Evolutionary conservation across 2,888 invertebrate genomes (phyloP).

Genomic region (Epicampocera succincta): DNA sequence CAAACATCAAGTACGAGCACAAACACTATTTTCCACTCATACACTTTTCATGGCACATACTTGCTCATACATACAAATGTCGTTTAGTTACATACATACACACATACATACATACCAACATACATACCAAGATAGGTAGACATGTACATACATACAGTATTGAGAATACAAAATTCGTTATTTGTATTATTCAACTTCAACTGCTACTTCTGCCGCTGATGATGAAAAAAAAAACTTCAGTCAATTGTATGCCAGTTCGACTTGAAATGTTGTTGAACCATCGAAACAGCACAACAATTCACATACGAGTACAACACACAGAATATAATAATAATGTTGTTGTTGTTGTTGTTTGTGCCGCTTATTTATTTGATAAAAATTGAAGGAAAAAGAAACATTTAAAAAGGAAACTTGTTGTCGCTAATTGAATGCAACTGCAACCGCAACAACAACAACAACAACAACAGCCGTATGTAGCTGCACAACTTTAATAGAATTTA

Average conservation of each 20-base stretch:
- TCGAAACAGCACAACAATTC: constrained; percentile 50
- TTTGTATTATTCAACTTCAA: constrained; percentile 33
- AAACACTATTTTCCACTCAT: constrained; percentile 28
- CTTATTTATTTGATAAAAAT: constrained; percentile 66
- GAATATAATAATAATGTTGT: constrained; percentile 25
- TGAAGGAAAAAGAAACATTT: constrained; percentile 69
- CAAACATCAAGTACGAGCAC: constrained; percentile 53
- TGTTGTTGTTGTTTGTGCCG: constrained; percentile 48
- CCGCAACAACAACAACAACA: constrained; percentile 53
- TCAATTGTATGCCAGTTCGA: constrained; percentile 65
- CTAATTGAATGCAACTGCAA: constrained; percentile 67
- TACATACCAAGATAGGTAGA: constrained; percentile 2
- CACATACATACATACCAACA: constrained; percentile 15
- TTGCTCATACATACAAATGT: constrained; percentile 7
- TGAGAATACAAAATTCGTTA: constrained; percentile 7
- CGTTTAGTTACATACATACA: background rate
- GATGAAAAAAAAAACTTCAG: constrained; percentile 30
- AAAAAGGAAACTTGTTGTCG: constrained; percentile 71
- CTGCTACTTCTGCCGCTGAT: constrained; percentile 28
- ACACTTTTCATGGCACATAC: background rate
- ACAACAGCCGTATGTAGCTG: constrained; percentile 34
- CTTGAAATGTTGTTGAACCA: constrained; percentile 70
- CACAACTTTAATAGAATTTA: constrained; percentile 53
- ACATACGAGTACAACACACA: constrained; percentile 47
- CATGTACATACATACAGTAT: constrained; percentile 14